phyloP scores from a whole-genome alignment of 2,888 invertebrate species.

The Parnassius glacialis region DNA sequence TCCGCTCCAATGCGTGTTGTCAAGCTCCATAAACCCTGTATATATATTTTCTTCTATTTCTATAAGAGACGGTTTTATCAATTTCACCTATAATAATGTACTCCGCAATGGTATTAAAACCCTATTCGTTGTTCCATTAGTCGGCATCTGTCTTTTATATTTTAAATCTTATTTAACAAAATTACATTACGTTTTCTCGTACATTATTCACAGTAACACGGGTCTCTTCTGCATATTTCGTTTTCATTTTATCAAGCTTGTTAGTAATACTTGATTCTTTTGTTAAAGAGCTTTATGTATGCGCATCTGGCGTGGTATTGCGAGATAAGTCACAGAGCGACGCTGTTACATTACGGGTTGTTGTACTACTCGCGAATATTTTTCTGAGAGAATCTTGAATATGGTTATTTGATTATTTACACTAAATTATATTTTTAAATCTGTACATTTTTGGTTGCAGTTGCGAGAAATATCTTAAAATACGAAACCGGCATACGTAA shows the following conservation, averaged over 20 bases:
- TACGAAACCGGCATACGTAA: too few relatives aligned
- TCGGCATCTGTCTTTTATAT: conserved; percentile 9
- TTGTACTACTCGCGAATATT: conserved; percentile 2
- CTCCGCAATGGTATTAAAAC: too few relatives aligned
- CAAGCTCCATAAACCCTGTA: too few relatives aligned
- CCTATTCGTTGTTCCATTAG: conserved; percentile 6
- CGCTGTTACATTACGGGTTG: neutral
- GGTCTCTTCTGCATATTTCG: conserved; percentile 2
- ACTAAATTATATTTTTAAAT: neutral
- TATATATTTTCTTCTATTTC: too few relatives aligned
- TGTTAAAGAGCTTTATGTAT: conserved; percentile 20
- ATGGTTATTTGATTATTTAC: neutral
- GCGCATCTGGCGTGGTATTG: conserved; percentile 16
- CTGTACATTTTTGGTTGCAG: too few relatives aligned
- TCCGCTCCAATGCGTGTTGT: too few relatives aligned
- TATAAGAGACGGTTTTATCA: too few relatives aligned
- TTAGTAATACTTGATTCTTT: conserved; percentile 23
- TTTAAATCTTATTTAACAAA: conserved; percentile 23
- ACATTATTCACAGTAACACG: conserved; percentile 7
- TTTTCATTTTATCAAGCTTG: conserved; percentile 22
- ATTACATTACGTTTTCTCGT: conserved; percentile 11
- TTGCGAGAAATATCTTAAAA: too few relatives aligned
- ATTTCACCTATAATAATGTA: too few relatives aligned
- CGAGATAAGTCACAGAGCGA: conserved; percentile 20
- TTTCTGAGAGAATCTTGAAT: neutral